Evolutionary conservation across 2,113 vertebrate genomes (phyloP).

Genomic region (Strigops habroptila): DNA sequence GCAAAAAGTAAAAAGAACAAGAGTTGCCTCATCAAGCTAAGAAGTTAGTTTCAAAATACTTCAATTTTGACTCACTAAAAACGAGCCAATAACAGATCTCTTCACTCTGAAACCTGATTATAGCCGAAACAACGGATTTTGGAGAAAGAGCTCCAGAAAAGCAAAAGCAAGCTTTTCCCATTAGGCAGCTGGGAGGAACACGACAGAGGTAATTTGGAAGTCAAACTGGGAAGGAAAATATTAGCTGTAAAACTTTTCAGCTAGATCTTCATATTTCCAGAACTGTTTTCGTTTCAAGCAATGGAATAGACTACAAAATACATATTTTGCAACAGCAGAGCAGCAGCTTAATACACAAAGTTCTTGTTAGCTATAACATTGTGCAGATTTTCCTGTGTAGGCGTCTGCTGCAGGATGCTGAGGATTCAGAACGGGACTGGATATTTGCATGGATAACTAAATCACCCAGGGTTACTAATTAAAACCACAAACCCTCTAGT

Average conservation of each 20-base stretch:
- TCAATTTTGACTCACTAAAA: background rate
- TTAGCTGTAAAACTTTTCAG: background rate
- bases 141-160: background rate
- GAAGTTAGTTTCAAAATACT: background rate
- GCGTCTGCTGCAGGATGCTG: background rate
- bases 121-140: background rate
- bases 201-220: constrained; percentile 11
- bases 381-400: background rate
- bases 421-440: background rate
- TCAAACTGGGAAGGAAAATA: background rate
- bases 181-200: background rate
- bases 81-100: background rate
- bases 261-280: background rate
- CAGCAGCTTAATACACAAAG: background rate
- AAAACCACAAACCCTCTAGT: background rate
- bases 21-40: background rate
- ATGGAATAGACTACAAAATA: background rate
- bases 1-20: background rate
- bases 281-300: background rate
- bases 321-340: background rate
- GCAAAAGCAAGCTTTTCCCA: background rate
- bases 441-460: background rate
- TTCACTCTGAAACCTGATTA: background rate
- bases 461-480: background rate
- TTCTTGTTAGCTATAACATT: background rate